Evolutionary conservation across 2,797 vertebrate species (phyloP).

Genomic region (Columba guinea): DNA sequence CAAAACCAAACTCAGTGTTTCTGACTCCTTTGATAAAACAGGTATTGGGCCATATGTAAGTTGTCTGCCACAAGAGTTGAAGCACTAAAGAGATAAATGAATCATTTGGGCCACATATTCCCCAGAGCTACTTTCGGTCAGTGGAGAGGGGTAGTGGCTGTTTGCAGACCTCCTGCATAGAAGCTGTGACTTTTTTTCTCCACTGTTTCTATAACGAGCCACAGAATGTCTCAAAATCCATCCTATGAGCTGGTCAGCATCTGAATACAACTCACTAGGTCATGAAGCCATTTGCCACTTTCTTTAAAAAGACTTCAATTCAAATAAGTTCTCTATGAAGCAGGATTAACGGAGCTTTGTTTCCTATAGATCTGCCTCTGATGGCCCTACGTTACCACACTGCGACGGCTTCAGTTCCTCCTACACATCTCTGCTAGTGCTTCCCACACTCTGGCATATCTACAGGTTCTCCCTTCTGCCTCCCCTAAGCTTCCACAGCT

Average conservation of each 20-base stretch:
- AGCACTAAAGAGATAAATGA: neutral
- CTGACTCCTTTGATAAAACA: neutral
- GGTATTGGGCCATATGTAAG: neutral
- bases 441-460: neutral
- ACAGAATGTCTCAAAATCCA: neutral
- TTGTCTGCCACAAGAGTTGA: neutral
- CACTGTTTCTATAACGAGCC: neutral
- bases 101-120: neutral
- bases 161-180: slow-evolving; percentile 22
- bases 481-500: neutral
- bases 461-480: neutral
- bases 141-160: neutral
- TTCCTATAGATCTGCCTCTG: neutral
- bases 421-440: neutral
- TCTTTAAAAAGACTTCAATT: neutral
- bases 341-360: neutral
- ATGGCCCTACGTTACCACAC: neutral
- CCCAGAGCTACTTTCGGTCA: neutral
- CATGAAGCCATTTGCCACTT: neutral
- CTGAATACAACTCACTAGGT: neutral
- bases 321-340: neutral
- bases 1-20: neutral
- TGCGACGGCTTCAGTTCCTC: neutral
- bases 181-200: slow-evolving; percentile 19
- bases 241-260: neutral